Conservation (phyloP, 2,888 invertebrate species). For the Teleogryllus oceanicus region DNA sequence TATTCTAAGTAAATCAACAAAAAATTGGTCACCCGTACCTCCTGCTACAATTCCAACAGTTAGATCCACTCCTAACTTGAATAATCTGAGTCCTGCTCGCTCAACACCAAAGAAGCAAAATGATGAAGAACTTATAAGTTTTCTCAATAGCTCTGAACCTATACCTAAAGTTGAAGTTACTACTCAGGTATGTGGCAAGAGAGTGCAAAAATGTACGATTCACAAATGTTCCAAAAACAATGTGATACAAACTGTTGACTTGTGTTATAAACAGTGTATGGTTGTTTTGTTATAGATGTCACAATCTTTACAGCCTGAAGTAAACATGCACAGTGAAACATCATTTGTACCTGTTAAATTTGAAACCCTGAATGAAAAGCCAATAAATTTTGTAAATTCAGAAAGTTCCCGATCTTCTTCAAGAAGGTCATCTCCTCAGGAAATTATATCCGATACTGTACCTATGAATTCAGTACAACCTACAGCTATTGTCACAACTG, state of each 20-base stretch:
- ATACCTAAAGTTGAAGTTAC: background rate
- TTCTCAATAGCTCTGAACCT: conserved; percentile 41
- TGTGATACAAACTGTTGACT: no score
- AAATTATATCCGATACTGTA: conserved; percentile 18
- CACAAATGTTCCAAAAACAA: no score
- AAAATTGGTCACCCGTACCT: background rate
- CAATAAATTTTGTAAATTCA: background rate
- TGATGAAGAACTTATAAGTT: conserved; percentile 38
- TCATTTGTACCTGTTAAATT: background rate
- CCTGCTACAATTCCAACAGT: conserved; percentile 22
- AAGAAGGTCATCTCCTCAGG: conserved; percentile 24
- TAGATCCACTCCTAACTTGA: conserved; percentile 30
- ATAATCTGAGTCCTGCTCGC: conserved; percentile 21
- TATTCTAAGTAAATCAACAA: background rate
- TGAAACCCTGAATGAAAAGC: conserved; percentile 19
- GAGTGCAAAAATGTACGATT: background rate
- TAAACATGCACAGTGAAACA: background rate
- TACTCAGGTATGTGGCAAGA: background rate
- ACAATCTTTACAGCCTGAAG: conserved; percentile 19
- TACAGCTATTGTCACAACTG: background rate
- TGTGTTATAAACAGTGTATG: no score
- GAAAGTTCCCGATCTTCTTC: conserved; percentile 25
- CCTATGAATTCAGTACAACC: background rate
- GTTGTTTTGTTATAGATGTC: background rate
- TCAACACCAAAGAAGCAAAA: conserved; percentile 30